phyloP scores from a whole-genome alignment of 2,113 vertebrate genomes.

The Scytalopus superciliaris region DNA sequence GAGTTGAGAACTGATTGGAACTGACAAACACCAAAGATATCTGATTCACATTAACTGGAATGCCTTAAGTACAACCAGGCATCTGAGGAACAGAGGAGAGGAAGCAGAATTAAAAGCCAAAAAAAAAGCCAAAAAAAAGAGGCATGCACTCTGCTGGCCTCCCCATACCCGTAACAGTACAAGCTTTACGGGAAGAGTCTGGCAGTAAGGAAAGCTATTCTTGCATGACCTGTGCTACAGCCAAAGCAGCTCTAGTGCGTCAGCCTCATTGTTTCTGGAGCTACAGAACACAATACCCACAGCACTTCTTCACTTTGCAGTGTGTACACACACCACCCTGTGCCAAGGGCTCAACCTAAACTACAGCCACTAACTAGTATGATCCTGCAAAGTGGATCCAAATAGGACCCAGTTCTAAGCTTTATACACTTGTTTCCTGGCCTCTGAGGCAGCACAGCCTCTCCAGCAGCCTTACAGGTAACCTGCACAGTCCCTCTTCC shows the following conservation, averaged over 20 bases:
- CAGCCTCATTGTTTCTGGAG: conserved; percentile 43
- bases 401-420: background rate
- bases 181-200: background rate
- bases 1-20: background rate
- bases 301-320: background rate
- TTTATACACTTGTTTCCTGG: background rate
- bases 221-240: background rate
- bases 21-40: background rate
- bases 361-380: background rate
- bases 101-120: background rate
- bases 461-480: background rate
- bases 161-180: background rate
- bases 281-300: conserved; percentile 48
- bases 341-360: background rate
- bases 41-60: background rate
- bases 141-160: background rate
- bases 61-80: background rate
- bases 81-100: background rate
- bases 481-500: background rate
- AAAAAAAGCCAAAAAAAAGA: background rate
- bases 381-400: background rate
- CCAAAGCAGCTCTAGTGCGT: conserved; percentile 1
- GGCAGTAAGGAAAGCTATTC: background rate
- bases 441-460: background rate
- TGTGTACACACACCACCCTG: background rate